These are phyloP conservation scores for Sylvicola cinctus DNA, from an alignment of 2,888 invertebrate species.

Conservation along the genomic window DNA sequence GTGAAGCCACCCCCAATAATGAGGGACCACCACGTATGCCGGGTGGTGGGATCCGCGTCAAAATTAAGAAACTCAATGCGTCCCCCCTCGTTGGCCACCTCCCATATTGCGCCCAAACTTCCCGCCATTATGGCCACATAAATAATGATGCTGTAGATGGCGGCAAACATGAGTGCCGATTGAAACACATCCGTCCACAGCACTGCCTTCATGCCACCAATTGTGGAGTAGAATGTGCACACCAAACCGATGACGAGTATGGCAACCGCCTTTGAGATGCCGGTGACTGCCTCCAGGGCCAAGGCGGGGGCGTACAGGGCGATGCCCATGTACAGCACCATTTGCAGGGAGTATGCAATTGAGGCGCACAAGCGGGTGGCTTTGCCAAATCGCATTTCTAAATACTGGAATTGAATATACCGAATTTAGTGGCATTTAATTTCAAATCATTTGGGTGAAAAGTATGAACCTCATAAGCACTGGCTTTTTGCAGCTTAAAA, in stretches of 20 bases:
- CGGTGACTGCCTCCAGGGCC: slow-evolving; percentile 70
- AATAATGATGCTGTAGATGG: slow-evolving; percentile 58
- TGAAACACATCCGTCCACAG: slow-evolving; percentile 72
- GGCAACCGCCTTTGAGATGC: slow-evolving; percentile 48
- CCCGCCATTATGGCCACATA: slow-evolving; percentile 49
- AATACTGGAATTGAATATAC: slow-evolving; percentile 37
- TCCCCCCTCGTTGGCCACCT: slow-evolving; percentile 42
- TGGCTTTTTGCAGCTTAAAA: slow-evolving; percentile 61
- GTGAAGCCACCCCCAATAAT: slow-evolving; percentile 63
- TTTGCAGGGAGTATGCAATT: slow-evolving; percentile 67
- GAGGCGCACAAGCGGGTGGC: slow-evolving; percentile 57
- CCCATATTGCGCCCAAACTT: slow-evolving; percentile 48
- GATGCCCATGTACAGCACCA: slow-evolving; percentile 78
- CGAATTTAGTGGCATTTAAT: background rate
- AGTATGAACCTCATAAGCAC: slow-evolving; percentile 55
- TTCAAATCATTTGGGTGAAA: background rate
- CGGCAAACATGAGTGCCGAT: slow-evolving; percentile 65
- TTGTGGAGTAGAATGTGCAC: slow-evolving; percentile 69
- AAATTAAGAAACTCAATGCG: slow-evolving; percentile 50
- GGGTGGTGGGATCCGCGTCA: slow-evolving; percentile 54
- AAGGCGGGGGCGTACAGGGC: slow-evolving; percentile 86
- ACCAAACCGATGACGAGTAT: slow-evolving; percentile 54
- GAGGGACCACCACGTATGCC: slow-evolving; percentile 69
- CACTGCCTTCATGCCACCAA: slow-evolving; percentile 85
- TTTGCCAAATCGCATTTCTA: slow-evolving; percentile 70